Base-by-base conservation (phyloP, 2,888 invertebrate species). In the Meliscaeva auricollis region DNA sequence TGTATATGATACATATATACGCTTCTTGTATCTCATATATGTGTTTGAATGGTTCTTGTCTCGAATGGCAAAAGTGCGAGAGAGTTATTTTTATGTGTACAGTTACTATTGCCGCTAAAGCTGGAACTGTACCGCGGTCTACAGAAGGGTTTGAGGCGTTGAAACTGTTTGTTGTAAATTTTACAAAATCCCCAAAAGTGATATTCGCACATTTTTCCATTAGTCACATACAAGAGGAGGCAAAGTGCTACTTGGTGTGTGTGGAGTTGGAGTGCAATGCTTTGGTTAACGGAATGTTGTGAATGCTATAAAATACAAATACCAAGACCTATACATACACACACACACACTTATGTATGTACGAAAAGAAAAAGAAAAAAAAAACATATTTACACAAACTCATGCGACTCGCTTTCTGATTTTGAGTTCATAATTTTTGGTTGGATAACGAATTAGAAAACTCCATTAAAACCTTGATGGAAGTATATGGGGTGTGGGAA, bases 181-280 rank as follows among this genome's bases (percentile, higher is more conserved):
- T 85, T 30, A 58, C 32, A 76, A 85, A 85, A 81, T 77, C 72
- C 85, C 85, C 85, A 85, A 69, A 80, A 85, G 85, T 85, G 81
- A 81, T 72, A 81, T 81, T 81, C 56, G 76, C 76, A 85, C 76
- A 77, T 85, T 85, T 85, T 80, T 85, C 80, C 85, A 85, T 85
- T 85, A 85, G 73, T 75, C 70, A 73, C 56, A 72, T 85, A 85
- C 76, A 81, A 54, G 52, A 41, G 32, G 32, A 46, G 41, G 46
- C 20, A 22, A 70, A 76, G 56, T 58, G 70, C 64, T 62, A 30
- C 50, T 38, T 35, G 15, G n/a, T 58, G 17, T 38, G 32, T 64
- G 17, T 22, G 44, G 38, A 8, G 38, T 38, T n/a, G 20, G 50
- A 77, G 72, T 77, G 82, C 54, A 77, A 50, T 48, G 44, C n/a